Evolutionary conservation across 1,140 invertebrate species (phyloP).

Genomic region (Odontomachus brunneus): DNA sequence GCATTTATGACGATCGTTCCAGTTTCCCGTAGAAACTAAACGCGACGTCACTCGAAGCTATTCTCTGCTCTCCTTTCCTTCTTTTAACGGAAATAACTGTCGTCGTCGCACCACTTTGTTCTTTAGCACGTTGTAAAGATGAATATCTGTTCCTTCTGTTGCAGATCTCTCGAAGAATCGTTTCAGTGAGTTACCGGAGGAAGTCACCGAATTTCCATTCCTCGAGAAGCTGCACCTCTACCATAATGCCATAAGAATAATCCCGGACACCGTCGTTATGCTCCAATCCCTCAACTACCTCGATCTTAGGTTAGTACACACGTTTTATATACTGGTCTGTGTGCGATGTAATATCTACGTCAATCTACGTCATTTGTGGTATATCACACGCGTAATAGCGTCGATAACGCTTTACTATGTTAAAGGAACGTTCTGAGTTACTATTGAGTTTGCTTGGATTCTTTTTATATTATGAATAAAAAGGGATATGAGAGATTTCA

Average conservation of each 20-base stretch:
- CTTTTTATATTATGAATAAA: too few relatives aligned
- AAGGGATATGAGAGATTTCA: too few relatives aligned
- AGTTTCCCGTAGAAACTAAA: slow-evolving; percentile 13
- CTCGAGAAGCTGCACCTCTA: slow-evolving; percentile 95
- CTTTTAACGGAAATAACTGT: not conserved
- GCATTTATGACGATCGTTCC: not conserved
- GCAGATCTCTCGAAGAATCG: slow-evolving; percentile 97
- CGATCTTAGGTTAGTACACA: slow-evolving; percentile 90
- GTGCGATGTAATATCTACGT: too few relatives aligned
- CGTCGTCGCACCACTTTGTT: not conserved
- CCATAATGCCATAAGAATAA: slow-evolving; percentile 94
- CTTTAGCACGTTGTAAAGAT: slow-evolving; percentile 25
- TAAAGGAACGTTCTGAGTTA: not conserved
- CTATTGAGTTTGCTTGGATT: too few relatives aligned
- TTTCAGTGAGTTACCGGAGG: slow-evolving; percentile 94
- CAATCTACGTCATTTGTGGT: slow-evolving; percentile 3
- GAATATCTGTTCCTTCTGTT: slow-evolving; percentile 83
- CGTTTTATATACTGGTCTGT: too few relatives aligned
- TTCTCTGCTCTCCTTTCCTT: not conserved
- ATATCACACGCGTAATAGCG: not conserved
- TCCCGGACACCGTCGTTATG: slow-evolving; percentile 93
- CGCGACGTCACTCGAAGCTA: not conserved
- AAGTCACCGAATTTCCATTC: slow-evolving; percentile 94
- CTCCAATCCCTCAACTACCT: slow-evolving; percentile 94
- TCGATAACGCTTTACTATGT: not conserved